Evolutionary conservation across 2,797 vertebrate species (phyloP).

Genomic region (Varecia variegata): DNA sequence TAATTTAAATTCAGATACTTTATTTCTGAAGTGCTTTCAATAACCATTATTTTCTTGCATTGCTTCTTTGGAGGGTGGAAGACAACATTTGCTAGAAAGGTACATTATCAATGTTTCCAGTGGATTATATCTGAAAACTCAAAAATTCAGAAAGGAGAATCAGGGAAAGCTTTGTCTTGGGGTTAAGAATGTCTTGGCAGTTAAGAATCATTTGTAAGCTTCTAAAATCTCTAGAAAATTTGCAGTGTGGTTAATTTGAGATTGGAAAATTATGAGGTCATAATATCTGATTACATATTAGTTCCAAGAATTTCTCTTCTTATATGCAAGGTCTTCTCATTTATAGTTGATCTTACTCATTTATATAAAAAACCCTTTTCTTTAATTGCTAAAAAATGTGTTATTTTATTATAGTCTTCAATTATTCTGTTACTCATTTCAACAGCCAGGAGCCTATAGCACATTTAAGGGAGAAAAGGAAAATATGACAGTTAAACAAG

Average conservation of each 20-base stretch:
- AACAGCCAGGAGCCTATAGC: neutral
- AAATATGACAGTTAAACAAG: neutral
- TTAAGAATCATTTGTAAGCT: neutral
- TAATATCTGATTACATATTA: neutral
- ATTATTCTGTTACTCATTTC: neutral
- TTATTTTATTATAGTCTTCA: neutral
- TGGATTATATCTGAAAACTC: neutral
- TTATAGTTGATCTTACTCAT: neutral
- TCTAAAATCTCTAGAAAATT: conserved; percentile 20
- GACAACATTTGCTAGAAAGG: conserved; percentile 2
- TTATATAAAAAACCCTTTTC: neutral
- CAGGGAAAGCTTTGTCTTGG: neutral
- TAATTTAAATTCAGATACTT: conserved; percentile 14
- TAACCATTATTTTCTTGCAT: conserved; percentile 41
- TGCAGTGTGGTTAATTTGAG: neutral
- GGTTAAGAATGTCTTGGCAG: too few species aligned
- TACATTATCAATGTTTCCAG: neutral
- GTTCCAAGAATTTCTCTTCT: neutral
- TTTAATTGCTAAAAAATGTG: neutral
- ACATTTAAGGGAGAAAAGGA: neutral
- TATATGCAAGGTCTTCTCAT: neutral
- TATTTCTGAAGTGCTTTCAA: conserved; percentile 27
- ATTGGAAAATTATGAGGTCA: neutral
- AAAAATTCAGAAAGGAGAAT: neutral
- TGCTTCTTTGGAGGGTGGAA: neutral